Conservation (phyloP, 1,140 invertebrate species). For the Manduca sexta region DNA sequence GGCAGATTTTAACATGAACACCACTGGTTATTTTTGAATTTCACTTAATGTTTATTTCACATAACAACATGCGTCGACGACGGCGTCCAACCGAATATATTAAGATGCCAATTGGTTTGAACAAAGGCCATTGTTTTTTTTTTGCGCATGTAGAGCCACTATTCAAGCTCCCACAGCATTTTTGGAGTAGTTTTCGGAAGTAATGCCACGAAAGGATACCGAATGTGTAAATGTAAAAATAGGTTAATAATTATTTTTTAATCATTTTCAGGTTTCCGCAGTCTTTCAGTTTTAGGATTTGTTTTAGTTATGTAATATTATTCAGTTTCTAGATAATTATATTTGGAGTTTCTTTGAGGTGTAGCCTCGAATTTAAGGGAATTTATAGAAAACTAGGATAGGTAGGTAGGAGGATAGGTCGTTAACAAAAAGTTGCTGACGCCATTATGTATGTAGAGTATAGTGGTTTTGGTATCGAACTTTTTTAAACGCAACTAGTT, state of each 20-base stretch:
- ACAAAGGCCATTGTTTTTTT: constrained; percentile 63
- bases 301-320: no score
- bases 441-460: no score
- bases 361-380: no score
- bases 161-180: constrained; percentile 21
- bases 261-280: constrained; percentile 4
- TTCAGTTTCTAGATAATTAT: no score
- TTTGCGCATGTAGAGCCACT: constrained; percentile 33
- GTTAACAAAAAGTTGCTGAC: no score
- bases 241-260: constrained; percentile 8
- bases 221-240: constrained; percentile 17
- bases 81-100: constrained; percentile 36
- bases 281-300: no score
- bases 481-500: no score
- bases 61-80: constrained; percentile 27
- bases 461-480: no score
- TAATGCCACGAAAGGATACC: constrained; percentile 18
- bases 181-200: constrained; percentile 15
- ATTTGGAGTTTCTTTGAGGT: no score
- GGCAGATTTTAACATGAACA: neutral
- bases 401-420: no score
- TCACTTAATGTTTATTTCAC: neutral
- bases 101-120: constrained; percentile 37
- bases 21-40: neutral
- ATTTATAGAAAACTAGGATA: no score